phyloP scores from a whole-genome alignment of 1,140 invertebrate species.

The Pogonus chalceus region DNA sequence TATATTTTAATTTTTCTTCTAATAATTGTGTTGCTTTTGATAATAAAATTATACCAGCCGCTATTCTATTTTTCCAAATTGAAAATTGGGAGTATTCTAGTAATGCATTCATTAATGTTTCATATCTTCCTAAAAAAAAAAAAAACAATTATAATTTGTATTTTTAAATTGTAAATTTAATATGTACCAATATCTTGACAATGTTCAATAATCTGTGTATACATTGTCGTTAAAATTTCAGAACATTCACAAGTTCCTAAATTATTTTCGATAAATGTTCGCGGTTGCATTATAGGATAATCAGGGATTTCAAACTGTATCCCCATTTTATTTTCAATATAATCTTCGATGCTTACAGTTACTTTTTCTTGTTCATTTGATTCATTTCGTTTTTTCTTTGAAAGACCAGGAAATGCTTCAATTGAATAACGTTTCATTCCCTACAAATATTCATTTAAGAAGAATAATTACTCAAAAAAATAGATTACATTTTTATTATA shows the following conservation, averaged over 20 bases:
- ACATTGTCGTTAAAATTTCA: constrained; percentile 41
- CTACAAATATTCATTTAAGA: too few species aligned
- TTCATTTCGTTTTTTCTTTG: too few species aligned
- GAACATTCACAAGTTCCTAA: constrained; percentile 44
- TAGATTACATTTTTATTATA: too few species aligned
- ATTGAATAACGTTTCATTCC: too few species aligned
- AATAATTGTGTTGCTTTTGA: not conserved
- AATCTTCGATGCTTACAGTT: not conserved
- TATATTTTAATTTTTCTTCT: not conserved
- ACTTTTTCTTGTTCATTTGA: not conserved
- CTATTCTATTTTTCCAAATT: not conserved
- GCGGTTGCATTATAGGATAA: constrained; percentile 25
- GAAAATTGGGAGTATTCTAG: not conserved
- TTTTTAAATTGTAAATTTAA: not conserved
- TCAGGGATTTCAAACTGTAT: constrained; percentile 13
- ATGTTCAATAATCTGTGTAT: constrained; percentile 46
- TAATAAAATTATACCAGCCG: not conserved
- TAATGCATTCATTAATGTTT: not conserved
- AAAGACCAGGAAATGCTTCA: too few species aligned
- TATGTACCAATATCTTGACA: constrained; percentile 42
- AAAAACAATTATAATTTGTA: not conserved
- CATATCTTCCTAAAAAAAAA: not conserved
- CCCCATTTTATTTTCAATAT: not conserved
- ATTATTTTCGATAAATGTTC: constrained; percentile 35
- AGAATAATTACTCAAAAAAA: too few species aligned